phyloP scores from a whole-genome alignment of 1,140 invertebrate species.

The Bombus turneri region DNA sequence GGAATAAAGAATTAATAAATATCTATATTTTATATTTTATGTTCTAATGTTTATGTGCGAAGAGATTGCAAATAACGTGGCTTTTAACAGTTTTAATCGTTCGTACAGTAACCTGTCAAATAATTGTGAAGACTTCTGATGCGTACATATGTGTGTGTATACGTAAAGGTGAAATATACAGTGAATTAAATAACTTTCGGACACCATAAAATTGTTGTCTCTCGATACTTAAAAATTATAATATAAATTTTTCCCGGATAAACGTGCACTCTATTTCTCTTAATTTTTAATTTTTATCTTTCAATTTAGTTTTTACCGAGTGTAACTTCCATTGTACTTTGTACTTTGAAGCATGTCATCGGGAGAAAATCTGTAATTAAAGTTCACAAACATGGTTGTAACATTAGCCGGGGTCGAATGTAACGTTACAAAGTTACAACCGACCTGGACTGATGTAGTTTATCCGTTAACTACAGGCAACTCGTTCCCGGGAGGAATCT shows the following conservation, averaged over 20 bases:
- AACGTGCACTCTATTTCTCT: neutral
- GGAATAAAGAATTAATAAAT: neutral
- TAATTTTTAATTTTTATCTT: neutral
- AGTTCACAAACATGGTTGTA: neutral
- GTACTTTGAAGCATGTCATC: neutral
- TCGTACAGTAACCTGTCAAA: too few species aligned
- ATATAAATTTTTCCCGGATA: neutral
- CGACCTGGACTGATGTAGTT: neutral
- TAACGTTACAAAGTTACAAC: neutral
- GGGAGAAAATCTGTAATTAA: conserved; percentile 1
- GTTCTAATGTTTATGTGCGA: neutral
- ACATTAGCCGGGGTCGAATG: neutral
- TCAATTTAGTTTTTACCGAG: neutral
- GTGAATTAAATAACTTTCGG: too few species aligned
- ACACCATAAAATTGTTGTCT: too few species aligned
- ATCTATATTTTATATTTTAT: neutral
- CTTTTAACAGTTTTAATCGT: too few species aligned
- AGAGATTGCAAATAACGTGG: too few species aligned
- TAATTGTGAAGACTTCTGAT: too few species aligned
- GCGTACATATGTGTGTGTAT: too few species aligned
- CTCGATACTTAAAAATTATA: too few species aligned
- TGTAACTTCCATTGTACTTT: neutral
- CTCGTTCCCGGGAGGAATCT: neutral
- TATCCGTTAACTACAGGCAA: neutral
- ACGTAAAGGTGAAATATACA: too few species aligned